Evolutionary conservation across 2,113 vertebrate species (phyloP).

Genomic region (Saimiri boliviensis): DNA sequence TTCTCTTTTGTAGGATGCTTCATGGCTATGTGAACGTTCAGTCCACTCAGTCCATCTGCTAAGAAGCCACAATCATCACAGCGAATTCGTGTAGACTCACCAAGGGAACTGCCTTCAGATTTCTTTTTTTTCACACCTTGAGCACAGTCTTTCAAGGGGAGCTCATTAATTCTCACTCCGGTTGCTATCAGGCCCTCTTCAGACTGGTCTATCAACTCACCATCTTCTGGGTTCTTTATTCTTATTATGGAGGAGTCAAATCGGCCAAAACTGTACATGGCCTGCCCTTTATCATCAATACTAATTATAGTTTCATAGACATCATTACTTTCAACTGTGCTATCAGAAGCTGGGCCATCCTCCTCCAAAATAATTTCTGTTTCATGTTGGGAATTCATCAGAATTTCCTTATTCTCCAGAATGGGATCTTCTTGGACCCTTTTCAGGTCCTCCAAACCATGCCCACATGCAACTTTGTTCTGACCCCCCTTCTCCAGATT

Average conservation of each 20-base stretch:
- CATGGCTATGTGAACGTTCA: conserved; percentile 99
- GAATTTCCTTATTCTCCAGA: conserved; percentile 71
- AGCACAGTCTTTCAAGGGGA: conserved; percentile 71
- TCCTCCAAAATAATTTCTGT: conserved; percentile 80
- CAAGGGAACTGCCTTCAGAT: conserved; percentile 72
- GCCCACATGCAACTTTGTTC: conserved; percentile 23
- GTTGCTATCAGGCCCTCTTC: conserved; percentile 74
- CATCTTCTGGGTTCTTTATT: conserved; percentile 87
- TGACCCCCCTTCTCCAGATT: conserved; percentile 37
- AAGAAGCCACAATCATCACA: conserved; percentile 99
- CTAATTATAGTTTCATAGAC: conserved; percentile 78
- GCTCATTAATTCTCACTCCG: conserved; percentile 64
- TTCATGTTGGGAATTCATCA: conserved; percentile 81
- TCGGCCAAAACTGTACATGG: conserved; percentile 73
- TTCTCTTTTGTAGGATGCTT: conserved; percentile 98
- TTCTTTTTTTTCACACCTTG: conserved; percentile 83
- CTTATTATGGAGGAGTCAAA: conserved; percentile 95
- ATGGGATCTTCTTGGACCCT: conserved; percentile 57
- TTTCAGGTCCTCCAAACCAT: conserved; percentile 68
- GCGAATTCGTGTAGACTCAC: conserved; percentile 87
- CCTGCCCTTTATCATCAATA: conserved; percentile 81
- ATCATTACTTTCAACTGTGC: conserved; percentile 78
- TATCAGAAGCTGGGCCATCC: conserved; percentile 80
- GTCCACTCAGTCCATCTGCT: conserved; percentile 95
- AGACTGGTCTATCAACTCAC: conserved; percentile 78